Evolutionary conservation across 2,113 vertebrate species (phyloP).

Genomic region (Chloropsis cyanopogon): DNA sequence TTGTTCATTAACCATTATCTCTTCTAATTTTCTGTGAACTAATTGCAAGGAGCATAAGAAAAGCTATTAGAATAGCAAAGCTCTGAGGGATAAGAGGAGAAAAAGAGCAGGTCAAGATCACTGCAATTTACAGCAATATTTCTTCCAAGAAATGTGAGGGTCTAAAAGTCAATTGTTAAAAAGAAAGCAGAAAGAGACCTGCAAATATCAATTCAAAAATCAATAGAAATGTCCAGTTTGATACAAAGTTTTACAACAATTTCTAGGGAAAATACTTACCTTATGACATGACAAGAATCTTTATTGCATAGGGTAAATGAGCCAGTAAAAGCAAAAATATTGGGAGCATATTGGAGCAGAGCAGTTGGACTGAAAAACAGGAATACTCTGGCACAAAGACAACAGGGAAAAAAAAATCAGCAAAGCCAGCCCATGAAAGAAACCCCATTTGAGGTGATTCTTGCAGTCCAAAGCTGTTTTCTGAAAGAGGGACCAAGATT

Average conservation of each 20-base stretch:
- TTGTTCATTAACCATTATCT: constrained; percentile 40
- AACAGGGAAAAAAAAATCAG: neutral
- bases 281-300: constrained; percentile 24
- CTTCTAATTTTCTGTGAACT: constrained; percentile 44
- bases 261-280: constrained; percentile 48
- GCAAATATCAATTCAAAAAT: constrained; percentile 53
- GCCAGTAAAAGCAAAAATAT: constrained; percentile 23
- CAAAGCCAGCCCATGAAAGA: neutral
- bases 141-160: neutral
- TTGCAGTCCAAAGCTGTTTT: neutral
- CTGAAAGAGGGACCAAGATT: neutral
- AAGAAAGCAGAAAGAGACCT: constrained; percentile 6
- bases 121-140: constrained; percentile 13
- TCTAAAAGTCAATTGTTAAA: constrained; percentile 40
- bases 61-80: neutral
- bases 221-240: constrained; percentile 32
- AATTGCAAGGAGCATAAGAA: constrained; percentile 3
- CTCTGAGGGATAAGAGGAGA: neutral
- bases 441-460: neutral
- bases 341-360: neutral
- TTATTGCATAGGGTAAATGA: constrained; percentile 43
- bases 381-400: neutral
- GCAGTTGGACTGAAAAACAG: neutral
- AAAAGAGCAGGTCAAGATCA: neutral
- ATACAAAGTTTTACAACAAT: neutral